A percentile compares a stretch with the other conserved stretches of the same genome.
Evolutionary conservation across 2,797 vertebrate genomes (phyloP).

Genomic region (Smutsia temminckii): DNA sequence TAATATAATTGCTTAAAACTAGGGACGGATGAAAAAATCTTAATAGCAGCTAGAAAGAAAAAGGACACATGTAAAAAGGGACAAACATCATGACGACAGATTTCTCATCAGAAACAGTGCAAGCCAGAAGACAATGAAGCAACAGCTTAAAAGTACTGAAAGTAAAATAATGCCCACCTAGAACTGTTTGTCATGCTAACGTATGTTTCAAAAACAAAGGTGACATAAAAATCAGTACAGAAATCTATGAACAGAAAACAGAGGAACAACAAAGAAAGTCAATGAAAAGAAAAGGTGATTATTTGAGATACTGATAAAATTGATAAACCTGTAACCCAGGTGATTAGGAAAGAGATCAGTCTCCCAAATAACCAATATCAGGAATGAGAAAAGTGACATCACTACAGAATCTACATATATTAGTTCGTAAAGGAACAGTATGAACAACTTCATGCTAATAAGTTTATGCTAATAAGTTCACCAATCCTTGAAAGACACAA

Average conservation of each 20-base stretch:
- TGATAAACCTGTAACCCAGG: not conserved
- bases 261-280: not conserved
- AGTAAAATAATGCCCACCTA: not conserved
- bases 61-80: not conserved
- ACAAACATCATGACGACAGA: not conserved
- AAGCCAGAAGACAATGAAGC: not conserved
- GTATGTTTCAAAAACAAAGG: not conserved
- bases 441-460: not conserved
- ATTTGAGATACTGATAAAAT: not conserved
- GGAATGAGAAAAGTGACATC: not conserved
- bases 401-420: not conserved
- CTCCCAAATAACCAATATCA: not conserved
- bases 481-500: not conserved
- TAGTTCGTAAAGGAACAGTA: not conserved
- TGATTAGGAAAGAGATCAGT: not conserved
- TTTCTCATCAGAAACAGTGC: not conserved
- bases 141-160: not conserved
- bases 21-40: not conserved
- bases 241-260: not conserved
- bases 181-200: not conserved
- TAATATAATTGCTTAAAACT: slow-evolving; percentile 13
- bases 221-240: not conserved
- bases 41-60: not conserved
- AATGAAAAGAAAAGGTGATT: not conserved
- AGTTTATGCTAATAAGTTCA: not conserved